phyloP scores from a whole-genome alignment of 1,140 invertebrate species.

The Zophobas atratus region DNA sequence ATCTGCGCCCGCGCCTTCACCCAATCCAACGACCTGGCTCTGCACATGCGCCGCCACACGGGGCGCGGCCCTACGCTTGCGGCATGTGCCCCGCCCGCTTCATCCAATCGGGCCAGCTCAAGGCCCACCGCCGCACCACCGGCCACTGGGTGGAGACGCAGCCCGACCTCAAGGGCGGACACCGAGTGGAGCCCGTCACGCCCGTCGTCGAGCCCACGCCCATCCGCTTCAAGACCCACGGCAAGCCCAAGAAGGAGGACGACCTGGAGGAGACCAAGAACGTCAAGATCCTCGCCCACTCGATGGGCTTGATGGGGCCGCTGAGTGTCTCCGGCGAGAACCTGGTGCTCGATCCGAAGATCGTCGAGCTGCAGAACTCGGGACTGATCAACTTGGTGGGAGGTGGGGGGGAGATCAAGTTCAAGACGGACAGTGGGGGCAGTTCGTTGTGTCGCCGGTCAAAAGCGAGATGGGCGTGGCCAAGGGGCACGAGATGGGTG shows the following conservation, averaged over 20 bases:
- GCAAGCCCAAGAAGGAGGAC: slow-evolving; percentile 56
- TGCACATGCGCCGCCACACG: slow-evolving; percentile 67
- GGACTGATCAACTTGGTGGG: slow-evolving; percentile 56
- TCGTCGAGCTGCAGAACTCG: slow-evolving; percentile 57
- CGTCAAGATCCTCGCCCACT: slow-evolving; percentile 14
- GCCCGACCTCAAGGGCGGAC: slow-evolving; percentile 66
- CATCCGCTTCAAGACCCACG: slow-evolving; percentile 65
- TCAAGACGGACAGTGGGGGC: slow-evolving; percentile 11
- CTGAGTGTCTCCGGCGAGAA: slow-evolving; percentile 55
- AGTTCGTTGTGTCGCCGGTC: slow-evolving; percentile 16
- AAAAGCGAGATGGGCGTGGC: background rate
- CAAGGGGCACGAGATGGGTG: background rate
- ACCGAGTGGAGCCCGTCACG: slow-evolving; percentile 66
- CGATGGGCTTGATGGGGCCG: slow-evolving; percentile 59
- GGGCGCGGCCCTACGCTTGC: slow-evolving; percentile 65
- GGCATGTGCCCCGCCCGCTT: slow-evolving; percentile 66
- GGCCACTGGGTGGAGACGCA: slow-evolving; percentile 67
- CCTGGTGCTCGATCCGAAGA: slow-evolving; percentile 59
- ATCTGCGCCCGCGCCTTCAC: slow-evolving; percentile 68
- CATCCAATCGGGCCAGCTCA: slow-evolving; percentile 67
- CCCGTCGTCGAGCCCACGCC: slow-evolving; percentile 63
- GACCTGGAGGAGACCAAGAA: slow-evolving; percentile 31
- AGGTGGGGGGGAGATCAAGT: slow-evolving; percentile 10
- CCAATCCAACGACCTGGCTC: slow-evolving; percentile 68
- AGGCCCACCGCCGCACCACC: slow-evolving; percentile 64